Evolutionary conservation across 2,797 vertebrate genomes (phyloP).

Genomic region (Setipinna tenuifilis): DNA sequence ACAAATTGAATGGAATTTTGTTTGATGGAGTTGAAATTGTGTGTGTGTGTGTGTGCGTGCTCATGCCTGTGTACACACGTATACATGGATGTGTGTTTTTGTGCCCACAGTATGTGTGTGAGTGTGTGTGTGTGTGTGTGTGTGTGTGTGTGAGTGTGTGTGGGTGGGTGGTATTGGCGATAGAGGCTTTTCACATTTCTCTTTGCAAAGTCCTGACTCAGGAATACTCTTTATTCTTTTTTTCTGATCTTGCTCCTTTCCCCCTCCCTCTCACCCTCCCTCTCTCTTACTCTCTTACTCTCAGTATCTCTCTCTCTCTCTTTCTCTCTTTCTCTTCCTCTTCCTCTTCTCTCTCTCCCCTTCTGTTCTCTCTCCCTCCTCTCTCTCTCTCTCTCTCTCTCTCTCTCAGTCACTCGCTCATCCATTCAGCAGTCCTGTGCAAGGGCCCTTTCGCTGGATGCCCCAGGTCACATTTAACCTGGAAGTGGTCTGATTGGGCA

Average conservation of each 20-base stretch:
- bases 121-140: background rate
- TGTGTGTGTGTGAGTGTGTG: background rate
- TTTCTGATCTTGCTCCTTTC: background rate
- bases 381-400: slow-evolving; percentile 36
- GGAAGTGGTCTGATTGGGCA: slow-evolving; percentile 62
- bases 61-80: background rate
- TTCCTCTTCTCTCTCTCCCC: slow-evolving; percentile 14
- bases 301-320: background rate
- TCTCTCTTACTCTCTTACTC: background rate
- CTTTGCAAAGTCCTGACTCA: slow-evolving; percentile 39
- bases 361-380: slow-evolving; percentile 29
- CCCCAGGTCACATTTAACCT: slow-evolving; percentile 65
- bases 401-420: slow-evolving; percentile 33
- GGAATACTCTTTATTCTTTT: slow-evolving; percentile 28
- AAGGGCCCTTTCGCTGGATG: slow-evolving; percentile 50
- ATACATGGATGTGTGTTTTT: background rate
- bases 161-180: background rate
- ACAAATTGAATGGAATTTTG: slow-evolving; percentile 14
- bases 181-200: slow-evolving; percentile 9
- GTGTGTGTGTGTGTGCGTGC: background rate
- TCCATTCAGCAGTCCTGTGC: slow-evolving; percentile 50
- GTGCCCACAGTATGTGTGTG: slow-evolving; percentile 18
- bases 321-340: background rate
- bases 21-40: slow-evolving; percentile 24
- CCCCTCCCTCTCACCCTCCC: background rate